These are phyloP conservation scores for Calephelis nemesis DNA, from an alignment of 1,140 invertebrate species.

Conservation along the genomic window DNA sequence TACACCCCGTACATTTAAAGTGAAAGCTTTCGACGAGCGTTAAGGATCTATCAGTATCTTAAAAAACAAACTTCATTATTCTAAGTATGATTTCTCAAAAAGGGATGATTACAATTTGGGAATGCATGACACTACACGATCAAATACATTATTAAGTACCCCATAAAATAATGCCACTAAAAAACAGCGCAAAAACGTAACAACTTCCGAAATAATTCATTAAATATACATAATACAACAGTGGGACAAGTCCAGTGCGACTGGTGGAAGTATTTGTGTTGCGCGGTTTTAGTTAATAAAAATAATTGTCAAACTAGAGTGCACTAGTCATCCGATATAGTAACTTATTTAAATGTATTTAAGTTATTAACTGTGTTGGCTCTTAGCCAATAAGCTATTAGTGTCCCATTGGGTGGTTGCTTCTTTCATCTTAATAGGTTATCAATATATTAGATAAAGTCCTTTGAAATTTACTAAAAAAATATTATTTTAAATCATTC, in stretches of 20 bases:
- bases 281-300: constrained; percentile 72
- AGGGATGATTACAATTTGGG: constrained; percentile 71
- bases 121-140: constrained; percentile 73
- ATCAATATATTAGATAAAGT: no score
- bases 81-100: constrained; percentile 69
- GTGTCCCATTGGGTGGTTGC: no score
- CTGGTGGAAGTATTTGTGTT: constrained; percentile 10
- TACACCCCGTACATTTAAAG: no score
- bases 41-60: constrained; percentile 61
- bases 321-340: constrained; percentile 16
- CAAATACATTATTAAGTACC: constrained; percentile 74
- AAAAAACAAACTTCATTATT: constrained; percentile 70
- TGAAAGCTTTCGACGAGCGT: background rate
- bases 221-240: constrained; percentile 20
- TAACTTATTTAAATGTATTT: background rate
- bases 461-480: no score
- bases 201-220: constrained; percentile 42
- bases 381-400: no score
- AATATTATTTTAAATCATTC: no score
- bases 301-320: constrained; percentile 56
- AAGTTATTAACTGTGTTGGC: no score
- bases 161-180: constrained; percentile 54
- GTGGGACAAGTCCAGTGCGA: constrained; percentile 18
- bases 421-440: no score
- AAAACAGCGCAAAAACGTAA: constrained; percentile 40